Evolutionary conservation across 92 coral and sea anemone genomes (phyloP).

Genomic region (Actinostola sp.): DNA sequence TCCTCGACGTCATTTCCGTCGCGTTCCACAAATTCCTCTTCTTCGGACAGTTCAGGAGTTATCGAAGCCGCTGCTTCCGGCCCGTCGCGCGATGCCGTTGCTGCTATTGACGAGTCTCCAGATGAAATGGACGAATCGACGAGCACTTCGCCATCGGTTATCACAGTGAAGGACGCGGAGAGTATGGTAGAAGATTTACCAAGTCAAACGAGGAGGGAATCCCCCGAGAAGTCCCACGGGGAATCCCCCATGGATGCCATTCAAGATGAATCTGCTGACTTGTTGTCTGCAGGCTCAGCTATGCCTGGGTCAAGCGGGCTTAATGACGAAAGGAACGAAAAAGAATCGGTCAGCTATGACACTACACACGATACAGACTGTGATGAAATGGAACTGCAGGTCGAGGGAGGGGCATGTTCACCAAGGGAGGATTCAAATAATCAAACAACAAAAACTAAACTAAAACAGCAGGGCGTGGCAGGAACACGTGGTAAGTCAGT

Average conservation of each 20-base stretch:
- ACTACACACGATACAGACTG: background rate
- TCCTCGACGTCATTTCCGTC: slow-evolving; percentile 47
- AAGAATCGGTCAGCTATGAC: background rate
- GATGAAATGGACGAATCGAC: slow-evolving; percentile 12
- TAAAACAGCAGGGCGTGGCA: slow-evolving; percentile 9
- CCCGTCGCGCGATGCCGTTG: slow-evolving; percentile 1
- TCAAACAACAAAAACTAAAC: background rate
- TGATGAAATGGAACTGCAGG: slow-evolving; percentile 4
- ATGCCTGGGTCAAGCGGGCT: slow-evolving; percentile 5
- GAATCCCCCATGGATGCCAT: slow-evolving; percentile 7
- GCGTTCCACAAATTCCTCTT: slow-evolving; percentile 61
- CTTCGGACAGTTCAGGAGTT: slow-evolving; percentile 59
- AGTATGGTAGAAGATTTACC: background rate
- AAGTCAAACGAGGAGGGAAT: background rate
- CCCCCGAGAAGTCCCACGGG: background rate
- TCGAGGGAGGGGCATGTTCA: background rate
- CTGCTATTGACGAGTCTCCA: slow-evolving; percentile 15
- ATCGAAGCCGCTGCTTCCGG: slow-evolving; percentile 39
- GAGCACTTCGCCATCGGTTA: background rate
- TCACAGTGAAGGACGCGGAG: background rate
- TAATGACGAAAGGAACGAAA: background rate
- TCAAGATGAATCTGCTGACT: background rate
- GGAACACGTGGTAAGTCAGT: slow-evolving; percentile 15
- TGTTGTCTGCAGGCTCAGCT: background rate
- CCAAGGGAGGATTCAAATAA: background rate